Conservation (phyloP, 2,113 vertebrate species). For the Paratilapia polleni region DNA sequence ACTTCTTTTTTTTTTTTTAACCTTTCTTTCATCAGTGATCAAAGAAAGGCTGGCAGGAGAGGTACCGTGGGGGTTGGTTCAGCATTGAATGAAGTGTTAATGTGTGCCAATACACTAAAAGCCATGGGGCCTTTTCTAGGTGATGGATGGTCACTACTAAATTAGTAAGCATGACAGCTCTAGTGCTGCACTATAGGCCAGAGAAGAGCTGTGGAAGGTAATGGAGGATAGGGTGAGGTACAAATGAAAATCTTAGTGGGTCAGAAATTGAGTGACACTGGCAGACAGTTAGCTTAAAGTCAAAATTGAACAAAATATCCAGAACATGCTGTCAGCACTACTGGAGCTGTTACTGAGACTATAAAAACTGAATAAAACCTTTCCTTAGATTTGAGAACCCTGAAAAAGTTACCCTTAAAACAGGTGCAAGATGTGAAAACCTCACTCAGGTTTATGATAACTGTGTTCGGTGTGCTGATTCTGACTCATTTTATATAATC, state of each 20-base stretch:
- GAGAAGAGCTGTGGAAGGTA: conserved; percentile 25
- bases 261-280: not conserved
- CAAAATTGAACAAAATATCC: not conserved
- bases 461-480: too few relatives aligned
- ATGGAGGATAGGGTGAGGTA: not conserved
- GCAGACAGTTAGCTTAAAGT: not conserved
- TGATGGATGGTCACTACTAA: conserved; percentile 68
- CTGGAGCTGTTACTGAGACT: not conserved
- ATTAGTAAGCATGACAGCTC: conserved; percentile 62
- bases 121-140: conserved; percentile 56
- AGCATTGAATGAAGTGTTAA: conserved; percentile 58
- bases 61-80: conserved; percentile 18
- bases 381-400: not conserved
- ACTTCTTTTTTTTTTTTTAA: conserved; percentile 26
- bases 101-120: conserved; percentile 78
- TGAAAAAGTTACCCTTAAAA: not conserved
- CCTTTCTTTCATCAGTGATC: conserved; percentile 48
- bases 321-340: not conserved
- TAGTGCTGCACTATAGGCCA: conserved; percentile 39
- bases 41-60: conserved; percentile 1
- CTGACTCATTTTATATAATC: not conserved
- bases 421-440: not conserved
- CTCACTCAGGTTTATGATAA: not conserved
- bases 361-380: not conserved
- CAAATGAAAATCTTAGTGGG: not conserved